Percentiles rank a stretch among this genome's conserved stretches.
These are phyloP conservation scores for Ernsta delagoae DNA, from an alignment of 2,888 invertebrate species.

Conservation along the genomic window DNA sequence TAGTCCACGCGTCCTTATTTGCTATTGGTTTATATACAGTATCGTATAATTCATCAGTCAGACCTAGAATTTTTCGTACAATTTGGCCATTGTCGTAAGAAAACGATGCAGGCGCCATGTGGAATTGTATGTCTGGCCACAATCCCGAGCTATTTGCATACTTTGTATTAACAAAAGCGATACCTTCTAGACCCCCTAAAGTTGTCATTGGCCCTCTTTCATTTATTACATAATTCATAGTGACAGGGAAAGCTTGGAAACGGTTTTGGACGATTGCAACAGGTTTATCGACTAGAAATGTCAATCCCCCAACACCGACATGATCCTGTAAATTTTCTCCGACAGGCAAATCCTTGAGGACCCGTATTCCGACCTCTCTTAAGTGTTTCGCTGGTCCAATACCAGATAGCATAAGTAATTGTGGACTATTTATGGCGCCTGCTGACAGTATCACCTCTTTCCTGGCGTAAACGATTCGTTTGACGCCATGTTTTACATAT, in stretches of 20 bases:
- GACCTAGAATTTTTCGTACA: slow-evolving; percentile 90
- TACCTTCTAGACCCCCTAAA: slow-evolving; percentile 93
- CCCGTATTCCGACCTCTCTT: slow-evolving; percentile 87
- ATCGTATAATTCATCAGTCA: slow-evolving; percentile 92
- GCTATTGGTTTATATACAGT: slow-evolving; percentile 92
- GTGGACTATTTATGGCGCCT: slow-evolving; percentile 96
- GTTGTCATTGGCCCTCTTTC: slow-evolving; percentile 93
- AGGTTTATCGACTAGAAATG: slow-evolving; percentile 92
- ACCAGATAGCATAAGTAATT: slow-evolving; percentile 96
- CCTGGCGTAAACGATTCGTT: slow-evolving; percentile 88
- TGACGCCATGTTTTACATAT: slow-evolving; percentile 89
- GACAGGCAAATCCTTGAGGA: slow-evolving; percentile 90
- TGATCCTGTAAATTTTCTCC: slow-evolving; percentile 95
- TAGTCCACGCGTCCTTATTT: slow-evolving; percentile 92
- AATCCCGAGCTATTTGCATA: slow-evolving; percentile 91
- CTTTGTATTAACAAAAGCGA: slow-evolving; percentile 94
- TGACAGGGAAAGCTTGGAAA: slow-evolving; percentile 90
- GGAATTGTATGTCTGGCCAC: slow-evolving; percentile 96
- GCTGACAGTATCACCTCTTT: slow-evolving; percentile 95
- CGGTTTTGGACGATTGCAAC: slow-evolving; percentile 93
- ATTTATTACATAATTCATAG: slow-evolving; percentile 91
- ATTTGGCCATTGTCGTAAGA: slow-evolving; percentile 91
- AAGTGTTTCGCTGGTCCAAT: slow-evolving; percentile 90
- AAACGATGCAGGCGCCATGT: slow-evolving; percentile 96
- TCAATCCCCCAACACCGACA: slow-evolving; percentile 93